phyloP scores from a whole-genome alignment of 2,113 vertebrate genomes.

The Periophthalmodon schlosseri region DNA sequence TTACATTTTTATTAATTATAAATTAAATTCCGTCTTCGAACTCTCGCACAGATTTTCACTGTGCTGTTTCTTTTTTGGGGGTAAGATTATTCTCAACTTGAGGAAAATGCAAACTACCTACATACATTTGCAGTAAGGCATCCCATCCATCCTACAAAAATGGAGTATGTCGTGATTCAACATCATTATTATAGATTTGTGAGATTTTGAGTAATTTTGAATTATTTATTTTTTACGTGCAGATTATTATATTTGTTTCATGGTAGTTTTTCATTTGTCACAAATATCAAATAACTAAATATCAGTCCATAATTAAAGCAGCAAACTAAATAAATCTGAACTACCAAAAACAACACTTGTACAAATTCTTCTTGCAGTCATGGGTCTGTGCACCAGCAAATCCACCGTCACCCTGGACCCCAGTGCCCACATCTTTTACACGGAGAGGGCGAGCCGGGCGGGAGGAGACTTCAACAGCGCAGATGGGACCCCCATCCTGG shows the following conservation, averaged over 20 bases:
- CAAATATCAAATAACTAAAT: too few relatives aligned
- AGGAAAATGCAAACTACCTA: neutral
- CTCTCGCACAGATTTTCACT: neutral
- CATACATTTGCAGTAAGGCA: neutral
- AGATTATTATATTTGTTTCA: neutral
- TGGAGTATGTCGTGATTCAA: neutral
- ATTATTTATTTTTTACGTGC: neutral
- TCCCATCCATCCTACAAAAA: neutral
- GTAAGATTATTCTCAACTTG: neutral
- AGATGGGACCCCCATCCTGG: conserved; percentile 35
- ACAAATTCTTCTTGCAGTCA: conserved; percentile 3
- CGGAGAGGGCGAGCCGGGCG: conserved; percentile 15
- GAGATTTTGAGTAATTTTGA: neutral
- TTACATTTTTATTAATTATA: neutral
- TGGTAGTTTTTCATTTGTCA: too few relatives aligned
- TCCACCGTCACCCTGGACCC: conserved; percentile 56
- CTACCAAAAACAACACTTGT: neutral
- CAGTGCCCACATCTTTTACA: conserved; percentile 14
- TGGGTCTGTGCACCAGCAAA: conserved; percentile 68
- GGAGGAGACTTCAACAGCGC: conserved; percentile 12
- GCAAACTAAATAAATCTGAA: neutral
- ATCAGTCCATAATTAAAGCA: neutral
- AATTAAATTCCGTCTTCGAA: neutral
- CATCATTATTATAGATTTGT: neutral
- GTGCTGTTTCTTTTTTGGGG: neutral